phyloP scores from a whole-genome alignment of 2,797 vertebrate genomes.

The Syngnathus rostellatus region DNA sequence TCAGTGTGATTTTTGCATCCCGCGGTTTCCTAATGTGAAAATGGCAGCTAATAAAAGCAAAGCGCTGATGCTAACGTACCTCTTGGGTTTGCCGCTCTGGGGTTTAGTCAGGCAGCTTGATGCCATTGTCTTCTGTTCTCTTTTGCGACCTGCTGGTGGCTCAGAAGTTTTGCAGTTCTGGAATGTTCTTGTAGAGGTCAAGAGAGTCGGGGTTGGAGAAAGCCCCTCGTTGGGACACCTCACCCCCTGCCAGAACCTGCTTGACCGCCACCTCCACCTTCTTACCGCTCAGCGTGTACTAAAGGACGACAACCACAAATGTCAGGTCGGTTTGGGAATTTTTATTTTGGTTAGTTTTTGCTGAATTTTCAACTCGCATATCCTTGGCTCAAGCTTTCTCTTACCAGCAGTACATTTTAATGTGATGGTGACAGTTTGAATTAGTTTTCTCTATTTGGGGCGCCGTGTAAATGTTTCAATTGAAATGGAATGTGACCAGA shows the following conservation, averaged over 20 bases:
- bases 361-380: too few species aligned
- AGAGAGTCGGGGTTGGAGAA: conserved; percentile 91
- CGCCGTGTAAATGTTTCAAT: not conserved
- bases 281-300: conserved; percentile 97
- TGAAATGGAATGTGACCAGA: too few species aligned
- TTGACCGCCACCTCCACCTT: conserved; percentile 97
- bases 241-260: conserved; percentile 83
- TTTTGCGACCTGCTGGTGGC: not conserved
- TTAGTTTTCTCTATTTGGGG: too few species aligned
- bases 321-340: not conserved
- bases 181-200: conserved; percentile 87
- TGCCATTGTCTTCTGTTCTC: not conserved
- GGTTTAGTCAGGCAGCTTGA: not conserved
- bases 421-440: too few species aligned
- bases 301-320: conserved; percentile 19
- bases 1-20: not conserved
- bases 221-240: conserved; percentile 78
- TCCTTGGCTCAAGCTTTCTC: too few species aligned
- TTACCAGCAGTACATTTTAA: too few species aligned
- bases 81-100: not conserved
- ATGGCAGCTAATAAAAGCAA: not conserved
- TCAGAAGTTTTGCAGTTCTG: conserved; percentile 85
- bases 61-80: conserved; percentile 1
- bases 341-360: too few species aligned
- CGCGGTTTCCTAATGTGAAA: not conserved